A percentile compares a stretch with the other conserved stretches of the same genome.
Conservation (phyloP, 1,140 invertebrate genomes). For the Caenorhabditis brenneri region DNA sequence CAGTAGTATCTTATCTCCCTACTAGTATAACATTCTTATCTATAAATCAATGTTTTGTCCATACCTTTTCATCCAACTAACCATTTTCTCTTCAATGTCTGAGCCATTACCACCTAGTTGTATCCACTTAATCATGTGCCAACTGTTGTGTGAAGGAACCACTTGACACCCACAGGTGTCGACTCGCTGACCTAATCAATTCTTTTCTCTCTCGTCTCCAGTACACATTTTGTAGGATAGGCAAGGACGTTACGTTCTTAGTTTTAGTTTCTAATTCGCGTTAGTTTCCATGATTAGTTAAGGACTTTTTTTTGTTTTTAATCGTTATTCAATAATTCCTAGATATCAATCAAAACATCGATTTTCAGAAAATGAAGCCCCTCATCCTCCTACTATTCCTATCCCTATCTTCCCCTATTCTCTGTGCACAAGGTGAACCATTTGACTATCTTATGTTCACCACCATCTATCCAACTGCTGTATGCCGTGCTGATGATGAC, state of each 20-base stretch:
- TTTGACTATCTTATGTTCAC: constrained; percentile 43
- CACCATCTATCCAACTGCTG: constrained; percentile 37
- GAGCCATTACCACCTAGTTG: not conserved
- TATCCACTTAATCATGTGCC: not conserved
- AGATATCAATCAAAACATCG: not conserved
- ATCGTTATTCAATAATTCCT: not conserved
- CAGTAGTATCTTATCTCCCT: not conserved
- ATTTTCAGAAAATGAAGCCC: not conserved
- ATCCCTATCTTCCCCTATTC: not conserved
- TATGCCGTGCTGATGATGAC: constrained; percentile 48
- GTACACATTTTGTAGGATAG: not conserved
- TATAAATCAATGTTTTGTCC: not conserved
- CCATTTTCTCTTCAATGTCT: too few relatives aligned
- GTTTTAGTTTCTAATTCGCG: too few relatives aligned
- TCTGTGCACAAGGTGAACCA: not conserved
- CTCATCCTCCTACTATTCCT: not conserved
- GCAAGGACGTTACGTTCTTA: too few relatives aligned
- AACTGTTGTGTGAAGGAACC: not conserved
- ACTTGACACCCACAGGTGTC: not conserved
- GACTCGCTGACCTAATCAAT: not conserved
- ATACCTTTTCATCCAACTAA: too few relatives aligned
- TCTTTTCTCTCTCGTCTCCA: not conserved
- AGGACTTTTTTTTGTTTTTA: not conserved
- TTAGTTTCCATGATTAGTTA: too few relatives aligned
- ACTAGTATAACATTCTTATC: not conserved